Base-by-base conservation (phyloP, 1,140 invertebrate genomes). In the Cydia pomonella region DNA sequence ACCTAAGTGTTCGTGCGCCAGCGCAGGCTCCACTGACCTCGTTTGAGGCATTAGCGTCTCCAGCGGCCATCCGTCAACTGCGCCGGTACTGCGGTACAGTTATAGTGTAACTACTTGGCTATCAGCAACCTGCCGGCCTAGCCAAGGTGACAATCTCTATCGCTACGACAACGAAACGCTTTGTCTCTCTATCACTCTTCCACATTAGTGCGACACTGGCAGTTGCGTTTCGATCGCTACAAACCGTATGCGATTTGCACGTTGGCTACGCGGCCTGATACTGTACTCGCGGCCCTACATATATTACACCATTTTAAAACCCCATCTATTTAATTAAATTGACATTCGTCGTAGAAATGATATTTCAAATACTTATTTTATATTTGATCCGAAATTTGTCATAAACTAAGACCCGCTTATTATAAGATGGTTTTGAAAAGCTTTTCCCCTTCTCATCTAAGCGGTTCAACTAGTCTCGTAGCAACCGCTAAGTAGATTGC, bases 11-110 rank as follows among this genome's bases (percentile, higher is more conserved):
- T 81, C 75, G 77, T 72, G 78, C 79, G 76, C 76, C n/a, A 77
- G 76, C 73, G 77, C 77, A 76, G 80, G 77, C 78, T 79, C 82
- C 73, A 85, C 80, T 87, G 85, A 82, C 87, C 86, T 82, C 82
- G 81, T 82, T 87, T 63, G 41, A 71, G 75, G 80, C 77, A 82
- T 85, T 87, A 85, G 82, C 81, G 82, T 77, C 78, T 78, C 77
- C 77, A 73, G 29, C 77, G 18, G 75, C 72, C 79, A 82, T 79
- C 81, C 78, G 82, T 84, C 83, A 83, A 82, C 78, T 71, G 75
- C 27, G 73, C 73, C 69, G 69, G 73, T 79, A 81, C 27, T 72
- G 71, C 69, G 69, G 73, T 79, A 81, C 80, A 79, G 80, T 82
- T 84, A 83, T 73, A 75, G 74, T 78, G 77, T 79, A 78, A 77